Base-by-base conservation (phyloP, 2,797 vertebrate genomes). In the Nannoperca obscura region DNA sequence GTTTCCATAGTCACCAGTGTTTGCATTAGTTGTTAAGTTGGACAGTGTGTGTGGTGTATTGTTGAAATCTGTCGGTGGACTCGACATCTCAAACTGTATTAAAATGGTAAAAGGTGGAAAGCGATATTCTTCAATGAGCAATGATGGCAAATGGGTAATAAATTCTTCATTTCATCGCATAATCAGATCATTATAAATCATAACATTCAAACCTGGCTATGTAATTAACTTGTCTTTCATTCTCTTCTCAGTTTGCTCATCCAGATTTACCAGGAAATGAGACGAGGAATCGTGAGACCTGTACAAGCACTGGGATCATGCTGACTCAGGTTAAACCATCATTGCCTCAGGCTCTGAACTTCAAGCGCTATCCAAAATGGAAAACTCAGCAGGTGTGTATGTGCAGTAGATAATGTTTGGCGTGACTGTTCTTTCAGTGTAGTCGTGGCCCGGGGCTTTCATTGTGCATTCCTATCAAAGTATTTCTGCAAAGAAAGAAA, bases 101-200 rank as follows among this genome's bases (percentile, higher is more conserved):
- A 89, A 72, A 42, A 96, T 96, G 95, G 42, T 90, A 4, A 93
- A 94, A 87, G 80, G 89, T 59, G 83, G 86, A 62, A 65, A 79
- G 1, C 62, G 17, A 49, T 83, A 86, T n/a, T 80, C 40, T n/a
- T 53, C 82, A 20, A 47, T 76, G 19, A 80, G 78, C 59, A 81
- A 38, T 1, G 61, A 86, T 12, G 91, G 91, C 1, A 88, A 91
- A 85, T 97, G 96, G 96, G 96, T 96, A 86, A 93, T 92, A 69
- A 63, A 53, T 8, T 24, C 4, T 61, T 59, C 0, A 42, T 80
- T 68, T 65, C 0, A 32, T 71, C 63, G 20, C 11, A 42, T 42
- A 24, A 54, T 83, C 8, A 24, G 2, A 30, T 52, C 9, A 60
- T 36, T 34, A n/a, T 4, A 49, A 59, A 50, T 74, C 4, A 17